Base-by-base conservation (phyloP, 1,140 invertebrate genomes). In the Solenopsis fugax region DNA sequence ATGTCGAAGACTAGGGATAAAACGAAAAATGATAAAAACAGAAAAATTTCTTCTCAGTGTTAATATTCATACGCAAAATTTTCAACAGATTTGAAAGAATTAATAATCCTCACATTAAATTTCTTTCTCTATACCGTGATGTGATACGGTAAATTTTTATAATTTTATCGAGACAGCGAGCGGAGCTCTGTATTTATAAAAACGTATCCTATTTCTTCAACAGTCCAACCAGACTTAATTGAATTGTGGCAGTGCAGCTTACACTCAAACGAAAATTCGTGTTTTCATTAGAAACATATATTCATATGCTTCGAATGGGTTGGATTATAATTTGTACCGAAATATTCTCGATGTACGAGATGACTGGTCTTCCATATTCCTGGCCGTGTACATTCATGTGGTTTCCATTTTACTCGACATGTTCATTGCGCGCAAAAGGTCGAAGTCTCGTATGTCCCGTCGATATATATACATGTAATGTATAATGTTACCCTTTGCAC, bases 331-430 rank as follows among this genome's bases (percentile, higher is more conserved):
- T 56, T 82, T 58, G 6, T 69, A 82, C 24, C 41, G 6, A 82
- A 72, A 60, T n/a, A n/a, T 60, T 82, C 67, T 60, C 80, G 13
- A 60, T 48, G 29, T 60, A 41, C n/a, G 24, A 45, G 21, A 45
- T 72, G 16, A 9, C 29, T 29, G 65, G 21, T 21, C 64, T 41
- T 81, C 48, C 48, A 45, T 81, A 72, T 48, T 73, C 21, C 64
- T 24, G 21, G 16, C 64, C 52, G 24, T 34, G 1, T 73, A 69
- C 80, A 73, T 60, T 84, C 80, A 60, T 50, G 80, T 29, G 69
- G 69, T 73, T 84, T 84, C 80, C 69, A 50, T 75, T 84, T 84
- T 75, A 60, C 29, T 84, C 54, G 9, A 41, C 7, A 45, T 16
- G 69, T 52, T 58, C 24, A 82, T 58, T 45, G 54, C 54, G 52